A percentile compares a stretch with the other conserved stretches of the same genome.
Evolutionary conservation across 2,888 invertebrate species (phyloP).

Genomic region (Lumbricus terrestris): DNA sequence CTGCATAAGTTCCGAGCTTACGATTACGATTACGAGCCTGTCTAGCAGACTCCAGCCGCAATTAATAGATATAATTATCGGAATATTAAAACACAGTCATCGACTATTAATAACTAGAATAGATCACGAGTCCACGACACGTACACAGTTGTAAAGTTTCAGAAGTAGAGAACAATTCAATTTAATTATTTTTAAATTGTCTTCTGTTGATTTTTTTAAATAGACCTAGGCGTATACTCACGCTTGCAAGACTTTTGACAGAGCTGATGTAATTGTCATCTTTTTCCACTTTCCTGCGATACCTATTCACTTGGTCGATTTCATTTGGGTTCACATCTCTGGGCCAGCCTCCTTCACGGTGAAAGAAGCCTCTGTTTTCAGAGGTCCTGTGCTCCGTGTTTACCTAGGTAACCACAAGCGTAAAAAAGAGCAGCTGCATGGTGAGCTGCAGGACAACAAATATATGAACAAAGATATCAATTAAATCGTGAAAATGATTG

Average conservation of each 20-base stretch:
- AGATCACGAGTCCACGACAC: no score
- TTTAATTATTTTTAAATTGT: neutral
- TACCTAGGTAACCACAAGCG: conserved; percentile 60
- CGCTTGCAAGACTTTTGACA: conserved; percentile 72
- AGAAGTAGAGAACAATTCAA: no score
- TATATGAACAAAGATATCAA: neutral
- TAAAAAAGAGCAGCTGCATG: neutral
- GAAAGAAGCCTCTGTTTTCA: conserved; percentile 75
- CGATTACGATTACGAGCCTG: no score
- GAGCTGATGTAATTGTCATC: conserved; percentile 81
- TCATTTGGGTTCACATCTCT: conserved; percentile 78
- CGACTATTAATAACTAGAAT: no score
- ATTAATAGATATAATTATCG: no score
- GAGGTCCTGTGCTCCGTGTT: conserved; percentile 74
- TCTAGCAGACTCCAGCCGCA: no score
- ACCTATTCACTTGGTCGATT: conserved; percentile 79
- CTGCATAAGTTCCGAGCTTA: no score
- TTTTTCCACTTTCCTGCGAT: conserved; percentile 86
- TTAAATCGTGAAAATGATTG: neutral
- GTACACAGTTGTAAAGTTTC: no score
- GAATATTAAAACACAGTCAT: no score
- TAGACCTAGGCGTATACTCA: conserved; percentile 50
- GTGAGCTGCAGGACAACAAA: no score
- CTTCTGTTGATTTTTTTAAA: no score
- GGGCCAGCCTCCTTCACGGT: conserved; percentile 93